Evolutionary conservation across 2,888 invertebrate species (phyloP).

Genomic region (Ophion slaviceki): DNA sequence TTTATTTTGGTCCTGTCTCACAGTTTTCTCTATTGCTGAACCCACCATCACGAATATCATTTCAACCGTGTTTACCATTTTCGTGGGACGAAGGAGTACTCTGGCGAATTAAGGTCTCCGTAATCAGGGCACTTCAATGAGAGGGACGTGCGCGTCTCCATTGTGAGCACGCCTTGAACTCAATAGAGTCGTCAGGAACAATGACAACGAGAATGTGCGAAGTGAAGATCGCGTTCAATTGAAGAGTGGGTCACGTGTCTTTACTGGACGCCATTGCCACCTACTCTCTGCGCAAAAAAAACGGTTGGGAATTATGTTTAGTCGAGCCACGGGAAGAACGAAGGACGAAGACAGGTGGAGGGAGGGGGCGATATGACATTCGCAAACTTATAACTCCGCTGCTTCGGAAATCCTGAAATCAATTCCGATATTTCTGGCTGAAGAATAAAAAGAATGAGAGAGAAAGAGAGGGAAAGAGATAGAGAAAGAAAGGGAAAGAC

Average conservation of each 20-base stretch:
- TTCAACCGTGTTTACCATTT: background rate
- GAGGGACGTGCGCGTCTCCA: conserved; percentile 34
- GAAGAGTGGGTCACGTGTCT: conserved; percentile 66
- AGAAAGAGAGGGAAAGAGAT: background rate
- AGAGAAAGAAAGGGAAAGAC: too few relatives aligned
- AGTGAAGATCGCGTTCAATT: conserved; percentile 67
- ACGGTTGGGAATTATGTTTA: conserved; percentile 51
- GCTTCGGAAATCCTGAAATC: conserved; percentile 29
- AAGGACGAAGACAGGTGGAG: background rate
- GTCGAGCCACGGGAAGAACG: conserved; percentile 27
- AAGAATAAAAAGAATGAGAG: conserved; percentile 2
- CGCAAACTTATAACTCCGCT: background rate
- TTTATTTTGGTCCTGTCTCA: background rate
- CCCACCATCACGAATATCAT: background rate
- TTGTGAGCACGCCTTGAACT: conserved; percentile 74
- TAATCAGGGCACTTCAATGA: conserved; percentile 54
- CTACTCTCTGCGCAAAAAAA: conserved; percentile 33
- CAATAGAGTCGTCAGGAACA: conserved; percentile 74
- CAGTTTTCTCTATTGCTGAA: background rate
- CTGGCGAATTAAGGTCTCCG: conserved; percentile 59
- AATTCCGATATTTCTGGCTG: conserved; percentile 34
- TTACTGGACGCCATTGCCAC: conserved; percentile 25
- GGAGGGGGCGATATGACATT: background rate
- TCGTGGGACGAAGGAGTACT: conserved; percentile 11
- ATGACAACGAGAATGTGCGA: conserved; percentile 69